Base-by-base conservation (phyloP, 2,888 invertebrate genomes). In the Dascillus cervinus region DNA sequence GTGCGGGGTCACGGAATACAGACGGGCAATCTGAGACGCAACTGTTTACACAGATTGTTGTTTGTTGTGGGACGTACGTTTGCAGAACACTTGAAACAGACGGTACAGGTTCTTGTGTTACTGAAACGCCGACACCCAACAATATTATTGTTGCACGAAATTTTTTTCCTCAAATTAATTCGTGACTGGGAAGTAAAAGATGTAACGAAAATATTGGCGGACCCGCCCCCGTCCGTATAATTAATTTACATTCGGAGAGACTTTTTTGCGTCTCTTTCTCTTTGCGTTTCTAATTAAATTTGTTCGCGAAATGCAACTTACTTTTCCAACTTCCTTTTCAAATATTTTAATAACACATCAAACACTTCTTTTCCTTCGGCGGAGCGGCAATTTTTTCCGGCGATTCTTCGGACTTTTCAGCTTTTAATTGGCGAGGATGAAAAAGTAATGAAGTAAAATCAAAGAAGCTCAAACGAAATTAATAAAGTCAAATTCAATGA, bases 21-120 rank as follows among this genome's bases (percentile, higher is more conserved):
- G 39, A 32, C 38, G 32, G 39, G 39, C 39, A 39, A 39, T 40
- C 29, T 34, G 37, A 39, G 36, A 39, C 32, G 34, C 34, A 32
- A 26, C 36, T 42, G 42, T 42, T 42, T 42, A 42, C 42, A 42
- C 42, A 42, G 42, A 42, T 39, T 42, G 39, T 42, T 42, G 39
- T 42, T 42, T 39, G 42, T 37, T 39, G 37, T 39, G 42, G 42
- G 42, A 34, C 39, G 26, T 34, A 26, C 39, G 37, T 42, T 42
- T 42, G 33, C 42, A 27, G 39, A 42, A 42, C 42, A 39, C 42
- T 42, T 37, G 27, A 39, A 31, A 39, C 26, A 36, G 39, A 33
- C 33, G 33, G 34, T 22, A 34, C 14, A 27, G 34, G 32, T 35
- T 39, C 39, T 35, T 39, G 32, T 39, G 39, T 39, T 32, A 35